Conservation (phyloP, 2,888 invertebrate species). For the Drosophila quinaria region DNA sequence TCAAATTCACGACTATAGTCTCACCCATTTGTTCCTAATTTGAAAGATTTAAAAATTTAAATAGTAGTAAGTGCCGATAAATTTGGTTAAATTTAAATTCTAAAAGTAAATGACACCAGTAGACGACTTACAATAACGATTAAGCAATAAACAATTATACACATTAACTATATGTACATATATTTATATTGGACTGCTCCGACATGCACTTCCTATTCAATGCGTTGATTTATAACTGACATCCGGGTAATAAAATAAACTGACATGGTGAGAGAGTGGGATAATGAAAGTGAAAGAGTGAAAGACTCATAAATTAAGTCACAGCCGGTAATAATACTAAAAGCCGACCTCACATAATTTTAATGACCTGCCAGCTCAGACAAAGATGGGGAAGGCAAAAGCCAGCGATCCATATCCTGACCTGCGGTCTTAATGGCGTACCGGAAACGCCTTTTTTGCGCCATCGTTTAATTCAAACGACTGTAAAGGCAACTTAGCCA, state of each 20-base stretch:
- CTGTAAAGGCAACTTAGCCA: slow-evolving; percentile 15
- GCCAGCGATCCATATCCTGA: not conserved
- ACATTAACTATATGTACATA: not conserved
- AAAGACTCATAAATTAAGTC: slow-evolving; percentile 62
- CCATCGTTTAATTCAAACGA: slow-evolving; percentile 36
- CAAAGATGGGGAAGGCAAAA: not conserved
- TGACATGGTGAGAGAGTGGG: not conserved
- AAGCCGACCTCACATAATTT: slow-evolving; percentile 42
- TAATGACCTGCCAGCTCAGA: slow-evolving; percentile 52
- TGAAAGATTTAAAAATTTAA: too few species aligned
- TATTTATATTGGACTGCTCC: not conserved
- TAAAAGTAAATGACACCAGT: too few species aligned
- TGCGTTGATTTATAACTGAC: slow-evolving; percentile 20
- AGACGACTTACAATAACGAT: too few species aligned
- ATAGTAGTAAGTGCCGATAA: too few species aligned
- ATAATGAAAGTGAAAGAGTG: not conserved
- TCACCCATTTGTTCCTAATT: too few species aligned
- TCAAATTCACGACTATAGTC: too few species aligned
- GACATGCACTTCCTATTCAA: not conserved
- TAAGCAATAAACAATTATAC: not conserved
- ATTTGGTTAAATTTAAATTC: too few species aligned
- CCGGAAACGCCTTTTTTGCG: slow-evolving; percentile 31
- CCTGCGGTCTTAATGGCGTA: slow-evolving; percentile 16
- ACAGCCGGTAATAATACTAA: slow-evolving; percentile 54
- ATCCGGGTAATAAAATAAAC: slow-evolving; percentile 48